Percentiles rank a stretch among this genome's conserved stretches.
Conservation (phyloP, 2,888 invertebrate genomes). For the Flexamia atlantica region DNA sequence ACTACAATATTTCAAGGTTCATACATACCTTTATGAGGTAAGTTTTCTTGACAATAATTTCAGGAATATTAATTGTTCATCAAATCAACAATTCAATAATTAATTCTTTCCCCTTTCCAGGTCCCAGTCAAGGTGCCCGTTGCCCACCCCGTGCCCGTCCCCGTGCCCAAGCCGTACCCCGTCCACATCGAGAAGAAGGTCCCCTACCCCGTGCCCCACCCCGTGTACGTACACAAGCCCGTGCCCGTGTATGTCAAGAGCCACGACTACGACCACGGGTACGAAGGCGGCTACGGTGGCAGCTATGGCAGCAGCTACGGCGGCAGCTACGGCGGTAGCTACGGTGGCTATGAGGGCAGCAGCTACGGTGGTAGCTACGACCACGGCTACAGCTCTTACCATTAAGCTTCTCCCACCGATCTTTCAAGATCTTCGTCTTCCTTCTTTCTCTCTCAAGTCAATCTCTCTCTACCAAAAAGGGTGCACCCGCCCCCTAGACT, state of each 20-base stretch:
- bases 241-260: conserved; percentile 74
- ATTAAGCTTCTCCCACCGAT: conserved; percentile 15
- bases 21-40: no score
- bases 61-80: no score
- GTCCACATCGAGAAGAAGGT: conserved; percentile 77
- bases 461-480: conserved; percentile 40
- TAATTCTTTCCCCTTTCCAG: conserved; percentile 73
- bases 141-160: conserved; percentile 70
- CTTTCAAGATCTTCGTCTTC: not conserved
- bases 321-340: conserved; percentile 61
- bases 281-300: conserved; percentile 54
- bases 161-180: conserved; percentile 74
- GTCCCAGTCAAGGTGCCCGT: conserved; percentile 69
- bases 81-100: no score
- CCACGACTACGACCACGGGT: conserved; percentile 71
- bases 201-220: conserved; percentile 77
- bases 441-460: conserved; percentile 16
- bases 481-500: conserved; percentile 30
- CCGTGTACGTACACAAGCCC: conserved; percentile 79
- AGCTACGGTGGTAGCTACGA: conserved; percentile 66
- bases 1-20: no score
- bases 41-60: no score
- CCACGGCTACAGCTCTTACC: conserved; percentile 60
- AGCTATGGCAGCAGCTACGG: conserved; percentile 55
- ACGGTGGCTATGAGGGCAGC: conserved; percentile 65